Base-by-base conservation (phyloP, 2,113 vertebrate species). In the Pollimyrus isidori region DNA sequence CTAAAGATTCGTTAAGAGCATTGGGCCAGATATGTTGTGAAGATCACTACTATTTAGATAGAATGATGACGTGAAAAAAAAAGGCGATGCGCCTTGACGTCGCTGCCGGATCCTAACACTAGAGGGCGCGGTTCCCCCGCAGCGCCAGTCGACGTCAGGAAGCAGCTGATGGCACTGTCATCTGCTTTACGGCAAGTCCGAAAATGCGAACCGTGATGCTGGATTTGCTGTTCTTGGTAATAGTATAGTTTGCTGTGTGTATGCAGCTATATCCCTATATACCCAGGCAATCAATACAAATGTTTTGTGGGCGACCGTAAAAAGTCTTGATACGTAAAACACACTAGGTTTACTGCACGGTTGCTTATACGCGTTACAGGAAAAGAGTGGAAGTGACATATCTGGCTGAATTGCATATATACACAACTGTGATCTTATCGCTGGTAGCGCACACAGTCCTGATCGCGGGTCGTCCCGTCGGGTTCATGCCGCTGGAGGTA, bases 71-170 rank as follows among this genome's bases (percentile, higher is more conserved):
- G 30, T 42, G 30, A 13, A 69, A 26, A 30, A 30, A 80, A 7
- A 15, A 35, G 15, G 73, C 73, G 73, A 80, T 17, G 73, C 1
- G 10, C 17, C 73, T 5, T 39, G 35, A 19, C 82, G 0, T 42
- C 42, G 19, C 19, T 84, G 21, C 19, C 4, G 7, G 0, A 35
- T 23, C n/a, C 21, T 11, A 7, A 42, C 93, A 39, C 48, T 89
- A 92, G 94, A 17, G 0, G 93, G 91, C 93, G 90, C 90, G 89
- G 7, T 90, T 92, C 90, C 56, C 30, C 49, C 26, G 10, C 15
- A 53, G 42, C 9, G 39, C 49, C 62, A 21, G n/a, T 26, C 46
- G 7, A 89, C 82, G 90, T 89, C 69, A 88, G 26, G 65, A 80
- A 73, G 89, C 76, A 86, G 83, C 88, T 90, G 91, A 90, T n/a